Base-by-base conservation (phyloP, 92 coral and sea anemone genomes). In the Porites divaricata region DNA sequence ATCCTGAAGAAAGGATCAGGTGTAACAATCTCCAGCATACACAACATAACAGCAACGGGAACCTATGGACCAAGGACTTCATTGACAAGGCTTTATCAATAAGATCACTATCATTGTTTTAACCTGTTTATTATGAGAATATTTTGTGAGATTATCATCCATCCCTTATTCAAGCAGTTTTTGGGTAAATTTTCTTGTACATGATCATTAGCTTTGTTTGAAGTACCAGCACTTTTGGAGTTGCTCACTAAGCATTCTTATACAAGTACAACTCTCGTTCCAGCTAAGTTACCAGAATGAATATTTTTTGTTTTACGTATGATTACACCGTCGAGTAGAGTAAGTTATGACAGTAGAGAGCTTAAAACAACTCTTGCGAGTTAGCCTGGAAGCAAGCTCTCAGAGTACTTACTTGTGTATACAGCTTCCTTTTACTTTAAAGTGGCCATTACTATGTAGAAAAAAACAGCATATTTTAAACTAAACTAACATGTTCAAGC, bases 81-180 rank as follows among this genome's bases (percentile, higher is more conserved):
- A 9, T 22, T 4, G 67, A 57, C 51, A 21, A 70, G 26, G n/a
- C 56, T 25, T 26, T 20, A 19, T 35, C n/a, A 1, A 20, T 80
- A 35, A 4, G 45, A 35, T 53, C n/a, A 53, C 2, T 67, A 25
- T 80, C 35, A 53, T 52, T 23, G 23, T 11, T 58, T 57, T 24
- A 57, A 67, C 35, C 35, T 66, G 48, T 65, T 69, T 70, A 28
- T 54, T 76, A 53, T 80, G 68, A 59, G 4, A 35, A 35, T 4
- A 69, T 70, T 63, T 51, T 16, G 56, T 69, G 75, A 41, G 67
- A 67, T 70, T 69, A 48, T 26, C 23, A 26, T 80, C 21, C 11
- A 2, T 68, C 25, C 63, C 65, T 80, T 16, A 54, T 7, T 25
- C 19, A 53, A 24, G 54, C 21, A 57, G 53, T 54, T 69, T 22